These are phyloP conservation scores for Rhinoderma darwinii DNA, from an alignment of 2,113 vertebrate species.

Conservation along the genomic window DNA sequence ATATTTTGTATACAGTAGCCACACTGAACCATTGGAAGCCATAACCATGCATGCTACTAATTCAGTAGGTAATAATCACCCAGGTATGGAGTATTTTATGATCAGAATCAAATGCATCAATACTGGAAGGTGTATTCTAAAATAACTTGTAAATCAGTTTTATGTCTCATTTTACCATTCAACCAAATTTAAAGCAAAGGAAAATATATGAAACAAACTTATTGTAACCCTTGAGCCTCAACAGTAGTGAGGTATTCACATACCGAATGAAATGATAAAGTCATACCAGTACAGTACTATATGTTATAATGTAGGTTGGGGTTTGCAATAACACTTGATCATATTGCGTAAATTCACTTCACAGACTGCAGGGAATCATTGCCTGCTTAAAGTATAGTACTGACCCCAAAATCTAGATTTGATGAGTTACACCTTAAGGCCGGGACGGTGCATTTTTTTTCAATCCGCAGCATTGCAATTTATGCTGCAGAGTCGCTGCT, in stretches of 20 bases:
- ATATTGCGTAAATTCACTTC: neutral
- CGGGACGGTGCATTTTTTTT: too few species aligned
- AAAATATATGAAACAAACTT: constrained; percentile 10
- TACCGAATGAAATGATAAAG: constrained; percentile 1
- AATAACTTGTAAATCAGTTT: neutral
- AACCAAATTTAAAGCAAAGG: neutral
- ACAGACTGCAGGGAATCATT: neutral
- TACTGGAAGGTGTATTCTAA: neutral
- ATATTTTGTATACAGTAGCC: too few species aligned
- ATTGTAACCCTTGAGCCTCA: constrained; percentile 18
- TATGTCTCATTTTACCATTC: neutral
- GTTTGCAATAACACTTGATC: constrained; percentile 15
- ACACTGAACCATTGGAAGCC: neutral
- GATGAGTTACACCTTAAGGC: neutral
- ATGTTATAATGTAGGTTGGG: neutral
- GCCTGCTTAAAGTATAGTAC: neutral
- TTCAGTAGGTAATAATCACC: neutral
- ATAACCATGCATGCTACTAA: neutral
- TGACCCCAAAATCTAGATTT: neutral
- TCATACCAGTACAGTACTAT: neutral
- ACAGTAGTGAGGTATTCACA: constrained; percentile 8
- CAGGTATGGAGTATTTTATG: neutral
- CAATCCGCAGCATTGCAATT: too few species aligned
- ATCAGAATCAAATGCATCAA: too few species aligned
- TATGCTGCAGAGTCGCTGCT: too few species aligned